These are phyloP conservation scores for Spinus pinus DNA, from an alignment of 2,797 vertebrate species.

Conservation along the genomic window DNA sequence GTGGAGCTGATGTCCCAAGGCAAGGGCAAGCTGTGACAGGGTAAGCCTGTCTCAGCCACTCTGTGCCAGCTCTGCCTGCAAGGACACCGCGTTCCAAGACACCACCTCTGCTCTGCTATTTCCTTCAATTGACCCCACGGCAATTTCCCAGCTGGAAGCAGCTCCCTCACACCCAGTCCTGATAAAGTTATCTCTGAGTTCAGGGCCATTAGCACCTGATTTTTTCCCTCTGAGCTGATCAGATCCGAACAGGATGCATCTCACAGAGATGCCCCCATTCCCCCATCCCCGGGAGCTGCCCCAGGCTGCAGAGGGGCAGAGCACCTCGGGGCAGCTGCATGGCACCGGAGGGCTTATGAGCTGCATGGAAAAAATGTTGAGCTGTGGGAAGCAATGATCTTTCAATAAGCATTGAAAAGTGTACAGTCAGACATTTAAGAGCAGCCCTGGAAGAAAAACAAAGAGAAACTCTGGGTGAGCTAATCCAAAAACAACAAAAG, in stretches of 20 bases:
- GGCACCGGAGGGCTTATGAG: neutral
- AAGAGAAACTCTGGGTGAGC: neutral
- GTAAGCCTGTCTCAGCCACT: neutral
- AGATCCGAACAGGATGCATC: neutral
- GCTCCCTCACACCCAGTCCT: neutral
- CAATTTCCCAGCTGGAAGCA: neutral
- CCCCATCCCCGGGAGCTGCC: accelerated
- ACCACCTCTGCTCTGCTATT: neutral
- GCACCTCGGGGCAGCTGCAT: neutral
- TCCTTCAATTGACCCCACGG: neutral
- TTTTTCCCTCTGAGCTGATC: neutral
- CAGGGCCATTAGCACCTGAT: neutral
- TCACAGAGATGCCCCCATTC: neutral
- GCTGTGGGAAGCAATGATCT: conserved; percentile 14
- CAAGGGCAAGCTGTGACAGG: neutral
- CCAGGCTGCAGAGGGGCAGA: neutral
- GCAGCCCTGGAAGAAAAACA: conserved; percentile 33
- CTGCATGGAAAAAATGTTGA: conserved; percentile 22
- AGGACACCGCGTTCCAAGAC: accelerated
- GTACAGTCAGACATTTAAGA: conserved; percentile 22
- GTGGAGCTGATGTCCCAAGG: neutral
- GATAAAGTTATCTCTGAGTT: neutral
- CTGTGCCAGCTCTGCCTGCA: neutral
- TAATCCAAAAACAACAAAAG: conserved; percentile 23
- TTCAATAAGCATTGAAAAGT: conserved; percentile 15